Base-by-base conservation (phyloP, 2,797 vertebrate genomes). In the Coranthus polyacanthus region DNA sequence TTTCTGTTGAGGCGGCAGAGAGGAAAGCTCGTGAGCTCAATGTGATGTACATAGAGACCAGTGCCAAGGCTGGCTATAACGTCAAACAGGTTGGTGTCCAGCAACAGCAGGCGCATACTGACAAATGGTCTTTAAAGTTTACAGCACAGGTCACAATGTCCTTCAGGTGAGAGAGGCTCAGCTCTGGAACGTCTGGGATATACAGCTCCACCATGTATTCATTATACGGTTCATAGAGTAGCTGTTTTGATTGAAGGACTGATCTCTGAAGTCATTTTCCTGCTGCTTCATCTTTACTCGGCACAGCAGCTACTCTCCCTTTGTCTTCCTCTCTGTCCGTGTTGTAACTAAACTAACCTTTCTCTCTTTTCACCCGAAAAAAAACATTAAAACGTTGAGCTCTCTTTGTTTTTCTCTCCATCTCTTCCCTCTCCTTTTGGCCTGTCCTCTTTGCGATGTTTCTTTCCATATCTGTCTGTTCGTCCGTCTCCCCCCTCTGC, bases 11-110 rank as follows among this genome's bases (percentile, higher is more conserved):
- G 89, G 90, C 95, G 83, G 92, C 93, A 76, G 92, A 95, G 92
- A 94, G 94, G 92, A 94, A 94, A 93, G 90, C 92, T 88, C 91
- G 82, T 80, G 93, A 94, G 64, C 91, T 96, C 92, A 94, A 84
- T 92, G 88, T 95, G 93, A 94, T 96, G 94, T 94, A 92, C 94
- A 89, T 94, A 94, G 94, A 95, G 92, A 95, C 90, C 89, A 94
- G 94, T 70, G 92, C 94, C 93, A 92, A 95, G 94, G 93, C 92
- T 88, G 92, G 93, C 78, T 94, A 90, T 94, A 92, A 94, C 86
- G 88, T 93, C 89, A 93, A 93, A 91, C 94, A 95, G 93, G 92
- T 94, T 93, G 87, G 94, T 93, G 82, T 84, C 72, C 66, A 68
- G 83, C 45, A 54, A 55, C 73, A 79, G 82, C 64, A 67, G 75